Conservation (phyloP, 2,797 vertebrate species). For the Hozukius guyotensis region DNA sequence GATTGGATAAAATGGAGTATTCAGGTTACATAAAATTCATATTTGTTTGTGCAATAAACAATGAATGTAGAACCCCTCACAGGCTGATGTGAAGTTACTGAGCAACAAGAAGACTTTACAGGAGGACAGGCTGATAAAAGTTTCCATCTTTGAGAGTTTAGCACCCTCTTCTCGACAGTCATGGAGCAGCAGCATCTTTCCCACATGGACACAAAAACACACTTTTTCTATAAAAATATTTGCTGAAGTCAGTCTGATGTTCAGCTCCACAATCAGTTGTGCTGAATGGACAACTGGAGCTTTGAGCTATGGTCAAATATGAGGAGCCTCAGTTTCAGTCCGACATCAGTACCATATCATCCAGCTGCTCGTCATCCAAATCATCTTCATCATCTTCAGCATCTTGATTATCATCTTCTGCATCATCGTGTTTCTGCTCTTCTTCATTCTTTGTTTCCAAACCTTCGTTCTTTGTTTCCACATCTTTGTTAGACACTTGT, state of each 20-base stretch:
- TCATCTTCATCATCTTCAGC: slow-evolving; percentile 47
- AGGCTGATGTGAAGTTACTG: slow-evolving; percentile 45
- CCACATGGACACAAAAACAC: background rate
- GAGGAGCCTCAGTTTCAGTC: slow-evolving; percentile 43
- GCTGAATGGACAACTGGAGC: background rate
- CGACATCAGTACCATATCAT: slow-evolving; percentile 60
- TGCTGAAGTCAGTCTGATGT: background rate
- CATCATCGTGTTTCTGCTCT: slow-evolving; percentile 53
- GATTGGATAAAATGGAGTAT: slow-evolving; percentile 26
- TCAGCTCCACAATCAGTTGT: background rate
- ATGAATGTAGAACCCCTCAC: slow-evolving; percentile 73
- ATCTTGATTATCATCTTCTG: slow-evolving; percentile 39
- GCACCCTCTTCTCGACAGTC: slow-evolving; percentile 41
- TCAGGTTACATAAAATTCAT: slow-evolving; percentile 41
- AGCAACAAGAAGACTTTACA: background rate
- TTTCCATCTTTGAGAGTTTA: background rate
- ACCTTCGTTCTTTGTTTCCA: slow-evolving; percentile 63
- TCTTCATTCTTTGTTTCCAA: slow-evolving; percentile 53
- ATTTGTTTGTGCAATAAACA: slow-evolving; percentile 82
- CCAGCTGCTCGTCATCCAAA: slow-evolving; percentile 55
- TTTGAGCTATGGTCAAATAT: background rate
- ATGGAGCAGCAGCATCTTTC: slow-evolving; percentile 20
- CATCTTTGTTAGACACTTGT: slow-evolving; percentile 84
- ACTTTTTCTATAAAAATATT: background rate
- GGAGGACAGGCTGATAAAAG: background rate